These are phyloP conservation scores for Branchellion lobata DNA, from an alignment of 2,888 invertebrate species.

Conservation along the genomic window DNA sequence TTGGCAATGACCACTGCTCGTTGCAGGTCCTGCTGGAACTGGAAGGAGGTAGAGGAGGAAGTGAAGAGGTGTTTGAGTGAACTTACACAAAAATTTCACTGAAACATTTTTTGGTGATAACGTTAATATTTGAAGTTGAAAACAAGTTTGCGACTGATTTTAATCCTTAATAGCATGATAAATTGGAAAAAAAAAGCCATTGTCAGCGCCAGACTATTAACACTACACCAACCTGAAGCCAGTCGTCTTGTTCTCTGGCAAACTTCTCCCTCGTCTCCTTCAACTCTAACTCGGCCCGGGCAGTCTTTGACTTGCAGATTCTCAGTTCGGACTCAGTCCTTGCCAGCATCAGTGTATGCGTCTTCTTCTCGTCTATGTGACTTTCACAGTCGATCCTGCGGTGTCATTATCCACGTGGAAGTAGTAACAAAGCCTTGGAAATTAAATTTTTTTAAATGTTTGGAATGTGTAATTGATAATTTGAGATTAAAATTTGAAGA, in stretches of 20 bases:
- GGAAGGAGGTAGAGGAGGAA: constrained; percentile 57
- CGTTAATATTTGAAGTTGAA: not conserved
- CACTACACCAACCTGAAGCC: constrained; percentile 73
- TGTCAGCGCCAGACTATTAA: no score
- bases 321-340: constrained; percentile 48
- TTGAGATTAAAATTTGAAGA: not conserved
- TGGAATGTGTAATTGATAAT: not conserved
- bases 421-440: not conserved
- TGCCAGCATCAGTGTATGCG: constrained; percentile 68
- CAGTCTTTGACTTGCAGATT: constrained; percentile 60
- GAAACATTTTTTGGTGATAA: no score
- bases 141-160: not conserved
- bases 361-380: constrained; percentile 76
- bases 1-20: constrained; percentile 92
- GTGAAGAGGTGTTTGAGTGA: no score
- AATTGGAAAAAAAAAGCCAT: no score
- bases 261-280: constrained; percentile 71
- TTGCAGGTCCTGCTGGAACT: constrained; percentile 86
- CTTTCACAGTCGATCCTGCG: constrained; percentile 74
- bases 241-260: constrained; percentile 73
- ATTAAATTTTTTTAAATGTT: not conserved
- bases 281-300: constrained; percentile 47
- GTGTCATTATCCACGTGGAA: constrained; percentile 76
- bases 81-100: no score
- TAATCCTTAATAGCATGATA: no score